These are phyloP conservation scores for Orius laevigatus DNA, from an alignment of 1,140 invertebrate genomes.

Conservation along the genomic window DNA sequence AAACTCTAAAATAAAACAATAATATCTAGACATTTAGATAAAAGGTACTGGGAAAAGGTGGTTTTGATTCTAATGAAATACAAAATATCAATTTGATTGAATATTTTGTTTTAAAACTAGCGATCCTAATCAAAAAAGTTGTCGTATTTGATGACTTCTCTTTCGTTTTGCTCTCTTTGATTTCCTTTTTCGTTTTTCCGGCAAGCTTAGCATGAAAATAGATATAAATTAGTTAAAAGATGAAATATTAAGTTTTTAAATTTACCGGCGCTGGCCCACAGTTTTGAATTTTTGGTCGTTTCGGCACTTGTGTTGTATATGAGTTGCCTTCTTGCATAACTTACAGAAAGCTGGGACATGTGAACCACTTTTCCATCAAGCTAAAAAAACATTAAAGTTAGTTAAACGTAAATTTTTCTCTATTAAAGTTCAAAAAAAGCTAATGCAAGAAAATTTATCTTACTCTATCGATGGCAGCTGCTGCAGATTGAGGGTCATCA, in stretches of 20 bases:
- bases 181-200: background rate
- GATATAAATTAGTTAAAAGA: background rate
- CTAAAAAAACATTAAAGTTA: too few species aligned
- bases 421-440: slow-evolving; percentile 30
- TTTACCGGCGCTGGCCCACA: slow-evolving; percentile 5
- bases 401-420: slow-evolving; percentile 36
- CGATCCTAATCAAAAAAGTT: slow-evolving; percentile 11
- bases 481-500: slow-evolving; percentile 72
- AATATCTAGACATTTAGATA: too few species aligned
- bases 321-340: slow-evolving; percentile 32
- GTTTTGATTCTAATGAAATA: too few species aligned
- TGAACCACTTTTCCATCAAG: slow-evolving; percentile 31
- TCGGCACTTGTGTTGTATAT: slow-evolving; percentile 2
- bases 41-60: too few species aligned
- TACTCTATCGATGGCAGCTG: slow-evolving; percentile 68
- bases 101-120: background rate
- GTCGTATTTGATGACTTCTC: slow-evolving; percentile 5
- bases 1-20: too few species aligned
- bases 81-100: too few species aligned
- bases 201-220: background rate
- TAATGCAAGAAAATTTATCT: slow-evolving; percentile 13
- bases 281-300: slow-evolving; percentile 4
- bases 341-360: slow-evolving; percentile 7
- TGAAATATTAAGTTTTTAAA: slow-evolving; percentile 1
- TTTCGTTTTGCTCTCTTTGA: background rate